A percentile compares a stretch with the other conserved stretches of the same genome.
phyloP scores from a whole-genome alignment of 2,888 invertebrate genomes.

The Dasypogon diadema region DNA sequence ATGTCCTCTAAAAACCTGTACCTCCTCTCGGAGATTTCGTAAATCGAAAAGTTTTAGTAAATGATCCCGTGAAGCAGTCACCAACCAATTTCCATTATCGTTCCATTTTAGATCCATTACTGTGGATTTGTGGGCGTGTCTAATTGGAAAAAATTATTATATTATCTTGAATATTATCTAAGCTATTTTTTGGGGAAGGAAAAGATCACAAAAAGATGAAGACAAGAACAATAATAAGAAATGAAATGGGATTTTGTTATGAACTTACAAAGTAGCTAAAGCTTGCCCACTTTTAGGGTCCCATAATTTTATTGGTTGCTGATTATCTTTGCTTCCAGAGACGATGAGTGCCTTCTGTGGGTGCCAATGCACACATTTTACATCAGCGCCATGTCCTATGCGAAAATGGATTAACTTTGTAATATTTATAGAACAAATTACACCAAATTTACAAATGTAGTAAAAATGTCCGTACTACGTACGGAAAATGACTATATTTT shows the following conservation, averaged over 20 bases:
- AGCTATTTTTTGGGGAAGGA: too few species aligned
- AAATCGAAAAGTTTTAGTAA: conserved; percentile 97
- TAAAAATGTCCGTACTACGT: too few species aligned
- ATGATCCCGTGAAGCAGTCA: conserved; percentile 98
- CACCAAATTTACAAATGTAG: too few species aligned
- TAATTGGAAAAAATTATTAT: conserved; percentile 62
- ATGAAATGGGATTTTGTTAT: too few species aligned
- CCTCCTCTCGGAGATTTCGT: conserved; percentile 92
- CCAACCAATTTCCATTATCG: conserved; percentile 98
- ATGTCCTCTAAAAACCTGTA: conserved; percentile 98
- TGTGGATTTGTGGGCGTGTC: conserved; percentile 98
- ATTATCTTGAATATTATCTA: neutral
- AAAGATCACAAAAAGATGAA: too few species aligned
- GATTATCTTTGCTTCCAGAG: conserved; percentile 99
- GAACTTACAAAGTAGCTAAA: conserved; percentile 90
- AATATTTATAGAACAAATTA: too few species aligned
- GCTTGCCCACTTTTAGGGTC: conserved; percentile 97
- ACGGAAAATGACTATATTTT: too few species aligned
- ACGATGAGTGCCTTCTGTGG: conserved; percentile 97
- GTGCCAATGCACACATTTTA: conserved; percentile 99
- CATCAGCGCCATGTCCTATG: conserved; percentile 98
- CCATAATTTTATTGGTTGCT: conserved; percentile 99
- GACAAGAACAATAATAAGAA: too few species aligned
- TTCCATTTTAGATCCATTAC: conserved; percentile 99
- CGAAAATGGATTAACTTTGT: too few species aligned